Evolutionary conservation across 2,888 invertebrate genomes (phyloP), one percentile per base, ranked within the genome.

Genomic region (Coleophora deauratella): DNA sequence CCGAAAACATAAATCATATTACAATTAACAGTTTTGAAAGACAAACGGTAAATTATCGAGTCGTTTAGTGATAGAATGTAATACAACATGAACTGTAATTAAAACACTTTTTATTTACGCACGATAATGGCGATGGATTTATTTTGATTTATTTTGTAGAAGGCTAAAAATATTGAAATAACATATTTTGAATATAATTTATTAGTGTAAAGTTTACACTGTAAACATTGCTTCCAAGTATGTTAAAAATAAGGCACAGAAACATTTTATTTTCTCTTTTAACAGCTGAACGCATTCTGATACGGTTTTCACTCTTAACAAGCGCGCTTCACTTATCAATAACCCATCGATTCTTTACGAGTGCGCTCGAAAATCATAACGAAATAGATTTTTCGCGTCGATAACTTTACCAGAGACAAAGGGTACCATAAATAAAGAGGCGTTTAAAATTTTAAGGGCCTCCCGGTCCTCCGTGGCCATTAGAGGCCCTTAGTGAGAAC

Each of bases 361-460:
- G 3, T 33, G 33, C 32, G 21, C 37, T 30, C 14, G 47, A 51
- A 52, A 57, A 56, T 76, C 72, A 73, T 73, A 76, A 69, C 65
- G 64, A 67, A 65, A 21, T 63, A 74, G 78, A 78, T 78, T 54
- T 52, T 55, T 55, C 51, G 50, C 42, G 45, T 53, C 57, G 79
- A 79, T 79, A 78, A 59, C 66, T 61, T 62, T 61, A 62, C 62
- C 61, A 54, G 66, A 71, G 66, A 71, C 72, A 68, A 76, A 73
- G 66, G 72, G 65, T 63, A 57, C 67, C 62, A 77, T 82, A 84
- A 82, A 82, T 81, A 81, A 82, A 73, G 72, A 67, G 67, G 64
- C 55, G 69, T 72, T 79, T 79, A 77, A 84, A 80, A 78, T 79
- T 82, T 81, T 78, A 81, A 82, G 79, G 81, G 74, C 59, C 38